Evolutionary conservation across 2,797 vertebrate species (phyloP).

Genomic region (Melanotaenia boesemani): DNA sequence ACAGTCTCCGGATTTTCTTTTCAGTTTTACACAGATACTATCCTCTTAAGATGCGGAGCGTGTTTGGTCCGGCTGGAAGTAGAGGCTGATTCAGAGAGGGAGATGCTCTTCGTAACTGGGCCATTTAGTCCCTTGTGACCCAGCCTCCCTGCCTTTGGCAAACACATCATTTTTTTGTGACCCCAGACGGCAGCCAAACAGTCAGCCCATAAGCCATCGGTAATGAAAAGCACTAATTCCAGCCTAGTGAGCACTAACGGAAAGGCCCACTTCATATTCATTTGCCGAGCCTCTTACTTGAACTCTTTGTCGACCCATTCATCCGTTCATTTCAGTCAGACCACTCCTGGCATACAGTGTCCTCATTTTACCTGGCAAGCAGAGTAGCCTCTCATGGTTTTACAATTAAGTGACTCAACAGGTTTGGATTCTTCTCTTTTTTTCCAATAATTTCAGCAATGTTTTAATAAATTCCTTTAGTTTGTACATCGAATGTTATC

Average conservation of each 20-base stretch:
- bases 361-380: constrained; percentile 50
- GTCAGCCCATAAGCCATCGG: constrained; percentile 74
- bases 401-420: constrained; percentile 50
- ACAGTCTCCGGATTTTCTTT: constrained; percentile 24
- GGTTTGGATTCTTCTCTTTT: constrained; percentile 17
- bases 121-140: constrained; percentile 82
- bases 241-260: constrained; percentile 67
- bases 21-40: constrained; percentile 47
- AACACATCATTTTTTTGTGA: constrained; percentile 83
- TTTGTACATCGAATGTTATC: constrained; percentile 7
- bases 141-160: constrained; percentile 79
- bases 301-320: constrained; percentile 63
- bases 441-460: neutral
- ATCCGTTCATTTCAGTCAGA: constrained; percentile 63
- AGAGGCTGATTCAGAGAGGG: constrained; percentile 71
- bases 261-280: constrained; percentile 70
- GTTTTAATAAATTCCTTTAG: neutral
- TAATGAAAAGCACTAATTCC: constrained; percentile 85
- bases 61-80: constrained; percentile 71
- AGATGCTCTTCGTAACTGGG: constrained; percentile 84
- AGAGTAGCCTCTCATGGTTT: constrained; percentile 48
- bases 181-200: constrained; percentile 78
- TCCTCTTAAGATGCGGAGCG: constrained; percentile 51
- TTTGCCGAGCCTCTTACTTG: constrained; percentile 56
- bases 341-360: constrained; percentile 45